Evolutionary conservation across 2,797 vertebrate species (phyloP).

Genomic region (Sebastes hopkinsi): DNA sequence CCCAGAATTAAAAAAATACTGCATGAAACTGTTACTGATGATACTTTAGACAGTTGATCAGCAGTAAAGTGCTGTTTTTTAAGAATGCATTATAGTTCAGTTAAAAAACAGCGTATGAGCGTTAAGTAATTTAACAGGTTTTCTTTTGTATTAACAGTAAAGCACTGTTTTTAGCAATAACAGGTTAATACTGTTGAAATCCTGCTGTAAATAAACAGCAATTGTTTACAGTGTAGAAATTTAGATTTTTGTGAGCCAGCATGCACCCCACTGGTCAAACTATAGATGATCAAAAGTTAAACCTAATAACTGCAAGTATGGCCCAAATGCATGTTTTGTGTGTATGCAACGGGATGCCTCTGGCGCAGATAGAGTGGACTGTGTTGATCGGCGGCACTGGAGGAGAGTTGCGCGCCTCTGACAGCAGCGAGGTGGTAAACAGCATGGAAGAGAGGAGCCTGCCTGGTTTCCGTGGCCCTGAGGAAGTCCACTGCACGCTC

Average conservation of each 20-base stretch:
- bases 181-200: too few species aligned
- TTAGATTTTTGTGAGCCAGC: slow-evolving; percentile 18
- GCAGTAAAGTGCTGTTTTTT: too few species aligned
- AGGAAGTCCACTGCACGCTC: slow-evolving; percentile 62
- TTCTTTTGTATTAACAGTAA: too few species aligned
- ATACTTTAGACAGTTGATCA: too few species aligned
- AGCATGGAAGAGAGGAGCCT: slow-evolving; percentile 59
- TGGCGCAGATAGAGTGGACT: slow-evolving; percentile 45
- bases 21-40: too few species aligned
- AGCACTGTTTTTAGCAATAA: too few species aligned
- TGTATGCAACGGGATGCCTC: slow-evolving; percentile 19
- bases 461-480: slow-evolving; percentile 53
- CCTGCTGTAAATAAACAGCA: too few species aligned
- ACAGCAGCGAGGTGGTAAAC: slow-evolving; percentile 63
- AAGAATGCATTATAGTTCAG: too few species aligned
- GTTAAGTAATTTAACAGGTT: too few species aligned
- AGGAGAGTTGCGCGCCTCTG: slow-evolving; percentile 55
- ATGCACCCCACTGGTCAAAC: slow-evolving; percentile 31
- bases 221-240: slow-evolving; percentile 3
- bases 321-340: slow-evolving; percentile 25
- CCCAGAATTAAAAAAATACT: too few species aligned
- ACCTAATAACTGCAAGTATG: slow-evolving; percentile 35
- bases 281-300: slow-evolving; percentile 48
- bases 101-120: rapidly evolving
- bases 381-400: slow-evolving; percentile 56